Conservation (phyloP, 2,113 vertebrate species). For the Colaptes auratus region DNA sequence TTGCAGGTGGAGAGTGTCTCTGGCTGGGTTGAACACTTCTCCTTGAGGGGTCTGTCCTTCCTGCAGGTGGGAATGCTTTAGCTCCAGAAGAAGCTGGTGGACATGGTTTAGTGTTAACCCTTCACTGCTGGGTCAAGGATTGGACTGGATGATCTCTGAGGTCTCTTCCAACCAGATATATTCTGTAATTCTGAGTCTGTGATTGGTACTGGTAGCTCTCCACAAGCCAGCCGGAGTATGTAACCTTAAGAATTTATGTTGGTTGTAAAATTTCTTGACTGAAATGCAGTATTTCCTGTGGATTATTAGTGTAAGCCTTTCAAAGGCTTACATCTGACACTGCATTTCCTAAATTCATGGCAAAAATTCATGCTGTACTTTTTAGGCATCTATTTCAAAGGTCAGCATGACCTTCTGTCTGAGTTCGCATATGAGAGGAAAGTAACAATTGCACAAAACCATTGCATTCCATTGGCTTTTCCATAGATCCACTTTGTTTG, state of each 20-base stretch:
- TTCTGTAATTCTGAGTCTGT: too few relatives aligned
- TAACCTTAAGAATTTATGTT: slow-evolving; percentile 5
- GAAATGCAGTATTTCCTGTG: slow-evolving; percentile 4
- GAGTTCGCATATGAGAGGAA: neutral
- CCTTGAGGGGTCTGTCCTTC: too few relatives aligned
- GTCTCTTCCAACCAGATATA: too few relatives aligned
- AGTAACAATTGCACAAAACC: neutral
- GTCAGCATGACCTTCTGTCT: neutral
- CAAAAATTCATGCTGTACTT: neutral
- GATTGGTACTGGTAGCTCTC: neutral
- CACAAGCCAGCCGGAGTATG: neutral
- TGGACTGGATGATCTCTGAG: too few relatives aligned
- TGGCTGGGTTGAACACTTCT: too few relatives aligned
- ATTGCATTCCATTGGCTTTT: neutral
- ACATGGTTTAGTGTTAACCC: too few relatives aligned
- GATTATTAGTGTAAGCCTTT: slow-evolving; percentile 1
- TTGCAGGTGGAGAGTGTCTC: too few relatives aligned
- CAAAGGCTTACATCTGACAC: neutral
- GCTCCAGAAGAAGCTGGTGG: too few relatives aligned
- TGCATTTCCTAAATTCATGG: neutral
- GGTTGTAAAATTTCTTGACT: neutral
- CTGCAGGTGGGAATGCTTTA: too few relatives aligned
- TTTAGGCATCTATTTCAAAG: slow-evolving; percentile 3
- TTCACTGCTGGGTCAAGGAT: too few relatives aligned
- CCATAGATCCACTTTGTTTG: neutral